Evolutionary conservation across 2,888 invertebrate genomes (phyloP), one percentile per base, ranked within the genome.

Genomic region (Herminia tarsipennalis): DNA sequence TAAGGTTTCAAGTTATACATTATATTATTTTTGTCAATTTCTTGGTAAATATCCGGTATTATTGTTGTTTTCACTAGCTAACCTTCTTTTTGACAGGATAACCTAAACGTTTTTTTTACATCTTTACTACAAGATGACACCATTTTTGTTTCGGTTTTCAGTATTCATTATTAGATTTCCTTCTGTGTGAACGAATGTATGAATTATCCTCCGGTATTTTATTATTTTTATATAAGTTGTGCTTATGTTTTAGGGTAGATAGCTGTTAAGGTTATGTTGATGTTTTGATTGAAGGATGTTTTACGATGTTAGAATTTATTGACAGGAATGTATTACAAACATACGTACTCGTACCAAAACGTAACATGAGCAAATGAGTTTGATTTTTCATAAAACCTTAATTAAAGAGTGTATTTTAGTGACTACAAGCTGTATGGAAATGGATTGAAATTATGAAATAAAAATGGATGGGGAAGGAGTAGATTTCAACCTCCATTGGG

Each of bases 241-340:
- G 8, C n/a, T n/a, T n/a, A n/a, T 5, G 1, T 32, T 35, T 35
- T 18, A 40, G 48, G 38, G 17, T 58, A 64, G 34, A 44, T 57
- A 63, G 38, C 51, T 60, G 60, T 60, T 85, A 82, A 90, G 90
- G 91, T 91, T 91, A 91, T 91, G 91, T 91, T 91, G 88, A 90
- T 90, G 91, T 91, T 91, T 89, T 90, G 88, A 70, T 88, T 81
- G 65, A 64, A 71, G 66, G 73, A 73, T 76, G 69, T 67, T 65
- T 3, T 45, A 51, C 20, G 53, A 54, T 52, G 57, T 43, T 43
- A 30, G 21, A 39, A 62, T 29, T 28, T 51, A 42, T 32, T 58
- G 42, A 49, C 48, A 52, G 45, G 21, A 42, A 51, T 46, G 18
- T 27, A 13, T 30, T 17, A 13, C 10, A 32, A 17, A 18, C 16